These are phyloP conservation scores for Ophioninae sp. DNA, from an alignment of 2,888 invertebrate species.

Conservation along the genomic window DNA sequence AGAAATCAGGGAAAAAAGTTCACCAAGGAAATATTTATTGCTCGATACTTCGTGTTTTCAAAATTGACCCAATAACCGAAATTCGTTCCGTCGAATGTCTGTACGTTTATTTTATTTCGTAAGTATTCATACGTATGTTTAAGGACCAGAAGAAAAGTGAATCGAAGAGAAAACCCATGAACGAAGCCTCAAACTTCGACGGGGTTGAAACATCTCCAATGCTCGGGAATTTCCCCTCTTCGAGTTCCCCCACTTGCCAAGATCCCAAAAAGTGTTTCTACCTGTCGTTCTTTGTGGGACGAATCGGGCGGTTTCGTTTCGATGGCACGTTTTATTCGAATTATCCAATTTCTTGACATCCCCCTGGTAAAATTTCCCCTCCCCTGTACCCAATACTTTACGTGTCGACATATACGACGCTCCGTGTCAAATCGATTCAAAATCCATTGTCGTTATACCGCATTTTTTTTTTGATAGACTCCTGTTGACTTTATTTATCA, in stretches of 20 bases:
- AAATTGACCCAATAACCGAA: not conserved
- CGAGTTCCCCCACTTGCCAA: not conserved
- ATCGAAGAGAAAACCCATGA: conserved; percentile 46
- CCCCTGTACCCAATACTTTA: not conserved
- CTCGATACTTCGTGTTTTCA: not conserved
- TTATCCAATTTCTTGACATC: conserved; percentile 49
- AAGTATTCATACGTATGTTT: not conserved
- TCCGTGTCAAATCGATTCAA: not conserved
- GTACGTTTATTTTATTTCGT: not conserved
- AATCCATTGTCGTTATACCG: not conserved
- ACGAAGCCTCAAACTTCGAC: conserved; percentile 28
- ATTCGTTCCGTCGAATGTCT: conserved; percentile 21
- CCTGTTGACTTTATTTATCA: not conserved
- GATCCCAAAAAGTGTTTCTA: conserved; percentile 75
- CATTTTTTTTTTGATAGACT: not conserved
- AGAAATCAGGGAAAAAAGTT: not conserved
- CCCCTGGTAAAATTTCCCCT: conserved; percentile 42
- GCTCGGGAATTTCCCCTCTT: conserved; percentile 26
- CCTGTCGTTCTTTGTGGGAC: conserved; percentile 77
- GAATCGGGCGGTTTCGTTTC: conserved; percentile 53
- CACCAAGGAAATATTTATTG: not conserved
- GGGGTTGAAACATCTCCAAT: conserved; percentile 17
- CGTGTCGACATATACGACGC: not conserved
- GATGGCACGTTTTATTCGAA: conserved; percentile 49
- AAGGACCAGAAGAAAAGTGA: conserved; percentile 20